Base-by-base conservation (phyloP, 2,888 invertebrate species). In the Anoncus sp. region DNA sequence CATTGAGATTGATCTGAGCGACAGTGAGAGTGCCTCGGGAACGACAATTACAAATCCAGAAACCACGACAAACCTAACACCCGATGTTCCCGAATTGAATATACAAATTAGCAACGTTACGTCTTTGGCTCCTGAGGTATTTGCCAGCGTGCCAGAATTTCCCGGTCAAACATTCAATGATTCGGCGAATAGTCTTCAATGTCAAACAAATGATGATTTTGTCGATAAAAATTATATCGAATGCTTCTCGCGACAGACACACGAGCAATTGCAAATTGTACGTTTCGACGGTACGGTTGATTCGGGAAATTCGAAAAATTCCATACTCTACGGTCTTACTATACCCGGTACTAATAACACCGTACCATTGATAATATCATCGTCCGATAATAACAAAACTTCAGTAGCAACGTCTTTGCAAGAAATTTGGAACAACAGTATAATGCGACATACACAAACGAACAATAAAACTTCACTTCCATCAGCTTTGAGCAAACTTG, bases 21-120 rank as follows among this genome's bases (percentile, higher is more conserved):
- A 71, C 20, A 59, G 70, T 45, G 75, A 75, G 47, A 69, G 47
- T 4, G 14, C n/a, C 10, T 10, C 62, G 18, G 31, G 55, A 9
- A 31, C 62, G 22, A 69, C 57, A n/a, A 57, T 16, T 0, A 18
- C 38, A 4, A 72, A 71, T 53, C 9, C 53, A 2, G n/a, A 40
- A 22, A 47, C 38, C 20, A 31, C 51, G 14, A 20, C 22, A 1
- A 49, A 43, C 12, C 7, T 22, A n/a, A 20, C 20, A n/a, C n/a
- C 59, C 3, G 10, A 20, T 5, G 10, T 35, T 45, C 55, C 74
- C 45, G 73, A 83, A 14, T 81, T 87, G 57, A 84, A 85, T 57
- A 85, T 90, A 6, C 84, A 85, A 75, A 90, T 90, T 31, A 84
- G 79, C 6, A 87, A 87, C 18, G 86, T 90, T 3, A 83, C 86